These are phyloP conservation scores for Elegia similella DNA, from an alignment of 2,888 invertebrate species.

Conservation along the genomic window DNA sequence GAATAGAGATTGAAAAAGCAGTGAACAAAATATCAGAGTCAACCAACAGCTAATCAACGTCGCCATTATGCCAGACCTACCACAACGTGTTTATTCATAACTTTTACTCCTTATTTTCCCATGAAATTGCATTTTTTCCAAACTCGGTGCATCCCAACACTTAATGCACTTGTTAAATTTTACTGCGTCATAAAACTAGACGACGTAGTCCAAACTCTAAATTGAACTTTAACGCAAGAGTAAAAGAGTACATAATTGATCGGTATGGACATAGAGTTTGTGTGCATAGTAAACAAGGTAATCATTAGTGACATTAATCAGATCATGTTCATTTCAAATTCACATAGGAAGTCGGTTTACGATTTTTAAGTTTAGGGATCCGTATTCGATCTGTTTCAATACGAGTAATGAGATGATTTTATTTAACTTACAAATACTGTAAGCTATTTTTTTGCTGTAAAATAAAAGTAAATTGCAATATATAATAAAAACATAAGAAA, in stretches of 20 bases:
- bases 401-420: no score
- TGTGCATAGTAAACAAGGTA: conserved; percentile 40
- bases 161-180: conserved; percentile 10
- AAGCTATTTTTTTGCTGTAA: no score
- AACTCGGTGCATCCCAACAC: neutral
- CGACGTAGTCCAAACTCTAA: neutral
- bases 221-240: neutral
- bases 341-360: conserved; percentile 34
- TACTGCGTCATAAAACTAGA: conserved; percentile 11
- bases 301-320: conserved; percentile 43
- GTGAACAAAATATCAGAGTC: no score
- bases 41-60: neutral
- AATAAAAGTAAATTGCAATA: no score
- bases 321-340: conserved; percentile 37
- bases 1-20: no score
- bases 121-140: conserved; percentile 1
- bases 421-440: no score
- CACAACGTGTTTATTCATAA: conserved; percentile 1
- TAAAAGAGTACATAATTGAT: neutral
- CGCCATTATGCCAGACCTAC: neutral
- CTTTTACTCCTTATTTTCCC: conserved; percentile 1
- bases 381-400: neutral
- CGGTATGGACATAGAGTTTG: neutral
- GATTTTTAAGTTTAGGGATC: conserved; percentile 15
- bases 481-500: no score